These are phyloP conservation scores for Prenolepis imparis DNA, from an alignment of 2,888 invertebrate genomes.

Conservation along the genomic window DNA sequence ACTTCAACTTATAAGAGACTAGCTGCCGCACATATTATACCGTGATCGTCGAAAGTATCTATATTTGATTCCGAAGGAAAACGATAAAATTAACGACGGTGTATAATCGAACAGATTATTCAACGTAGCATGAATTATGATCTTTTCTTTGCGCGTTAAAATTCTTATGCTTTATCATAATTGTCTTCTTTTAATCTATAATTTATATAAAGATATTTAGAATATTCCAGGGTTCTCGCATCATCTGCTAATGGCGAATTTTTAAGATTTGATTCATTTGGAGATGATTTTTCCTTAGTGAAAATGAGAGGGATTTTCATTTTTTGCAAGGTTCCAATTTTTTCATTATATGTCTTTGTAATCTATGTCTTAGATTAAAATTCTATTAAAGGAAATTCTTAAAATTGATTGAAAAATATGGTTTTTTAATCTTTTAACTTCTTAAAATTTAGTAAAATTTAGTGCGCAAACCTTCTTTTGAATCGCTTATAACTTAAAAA, in stretches of 20 bases:
- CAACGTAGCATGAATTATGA: neutral
- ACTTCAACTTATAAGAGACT: slow-evolving; percentile 53
- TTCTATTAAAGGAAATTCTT: too few relatives aligned
- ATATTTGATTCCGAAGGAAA: neutral
- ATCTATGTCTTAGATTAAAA: too few relatives aligned
- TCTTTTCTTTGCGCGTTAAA: neutral
- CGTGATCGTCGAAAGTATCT: neutral
- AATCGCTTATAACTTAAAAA: neutral
- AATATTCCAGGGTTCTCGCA: neutral
- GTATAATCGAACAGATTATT: neutral
- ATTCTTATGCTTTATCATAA: neutral
- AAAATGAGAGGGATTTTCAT: too few relatives aligned
- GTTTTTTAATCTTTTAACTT: too few relatives aligned
- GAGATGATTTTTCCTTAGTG: too few relatives aligned
- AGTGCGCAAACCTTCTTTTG: too few relatives aligned
- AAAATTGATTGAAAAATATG: too few relatives aligned
- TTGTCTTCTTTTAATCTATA: neutral
- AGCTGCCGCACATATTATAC: neutral
- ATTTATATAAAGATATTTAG: neutral
- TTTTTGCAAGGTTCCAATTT: too few relatives aligned
- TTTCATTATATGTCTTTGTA: too few relatives aligned
- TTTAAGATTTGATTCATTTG: too few relatives aligned
- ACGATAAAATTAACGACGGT: slow-evolving; percentile 5
- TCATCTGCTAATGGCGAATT: neutral
- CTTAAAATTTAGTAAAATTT: too few relatives aligned